Evolutionary conservation across 2,797 vertebrate genomes (phyloP).

Genomic region (Eulemur rubriventer): DNA sequence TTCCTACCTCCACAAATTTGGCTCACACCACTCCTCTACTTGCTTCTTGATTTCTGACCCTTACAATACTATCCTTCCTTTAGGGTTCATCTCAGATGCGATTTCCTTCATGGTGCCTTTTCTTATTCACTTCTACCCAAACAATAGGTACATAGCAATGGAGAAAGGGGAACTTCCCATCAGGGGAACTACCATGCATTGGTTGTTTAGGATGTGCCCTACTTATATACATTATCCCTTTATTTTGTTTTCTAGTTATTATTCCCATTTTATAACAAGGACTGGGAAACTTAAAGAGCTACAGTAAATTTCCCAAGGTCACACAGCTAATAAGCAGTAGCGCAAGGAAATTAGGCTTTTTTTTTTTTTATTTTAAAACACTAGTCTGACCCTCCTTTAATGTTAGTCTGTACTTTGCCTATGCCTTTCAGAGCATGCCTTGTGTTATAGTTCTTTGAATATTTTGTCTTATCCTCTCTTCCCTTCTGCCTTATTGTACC

Average conservation of each 20-base stretch:
- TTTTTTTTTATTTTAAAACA: slow-evolving; percentile 26
- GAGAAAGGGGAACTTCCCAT: neutral
- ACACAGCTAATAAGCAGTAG: slow-evolving; percentile 3
- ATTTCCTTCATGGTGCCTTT: slow-evolving; percentile 32
- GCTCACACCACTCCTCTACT: neutral
- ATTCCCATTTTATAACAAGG: slow-evolving; percentile 28
- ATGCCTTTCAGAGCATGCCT: neutral
- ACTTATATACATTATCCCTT: neutral
- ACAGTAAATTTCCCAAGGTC: slow-evolving; percentile 18
- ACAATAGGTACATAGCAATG: neutral
- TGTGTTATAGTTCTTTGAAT: neutral
- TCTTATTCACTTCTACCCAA: neutral
- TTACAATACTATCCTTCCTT: slow-evolving; percentile 13
- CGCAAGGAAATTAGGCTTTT: neutral
- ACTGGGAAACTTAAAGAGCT: neutral
- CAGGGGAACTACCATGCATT: neutral
- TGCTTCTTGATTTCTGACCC: slow-evolving; percentile 4
- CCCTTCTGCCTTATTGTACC: neutral
- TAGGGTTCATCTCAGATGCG: slow-evolving; percentile 9
- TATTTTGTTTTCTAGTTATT: slow-evolving; percentile 33
- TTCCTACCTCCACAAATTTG: neutral
- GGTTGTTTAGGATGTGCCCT: neutral
- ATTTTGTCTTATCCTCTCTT: slow-evolving; percentile 18
- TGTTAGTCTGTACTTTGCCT: neutral
- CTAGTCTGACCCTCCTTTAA: neutral